Evolutionary conservation across 2,888 invertebrate species (phyloP), one percentile per base, ranked within the genome.

Genomic region (Dryadula phaetusa): DNA sequence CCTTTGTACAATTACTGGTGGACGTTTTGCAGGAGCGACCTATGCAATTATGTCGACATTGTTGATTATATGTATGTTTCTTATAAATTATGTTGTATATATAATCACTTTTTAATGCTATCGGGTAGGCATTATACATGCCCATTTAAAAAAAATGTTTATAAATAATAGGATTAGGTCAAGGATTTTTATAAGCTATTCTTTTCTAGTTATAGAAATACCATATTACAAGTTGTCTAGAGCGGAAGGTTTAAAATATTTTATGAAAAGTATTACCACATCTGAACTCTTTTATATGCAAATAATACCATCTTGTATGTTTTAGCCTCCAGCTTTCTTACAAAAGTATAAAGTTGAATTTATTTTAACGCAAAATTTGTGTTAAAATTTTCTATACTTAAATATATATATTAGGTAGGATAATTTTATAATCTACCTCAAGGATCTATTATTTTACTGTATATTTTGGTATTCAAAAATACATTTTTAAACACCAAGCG

Each of bases 1-100:
- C 90, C 90, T 1, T 76, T 84, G 1, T 91, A 84, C 70, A 90
- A 91, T 73, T 86, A 89, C 70, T 90, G 86, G 83, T 86, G 82
- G 81, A 70, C 74, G 10, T 69, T 88, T 0, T 90, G 90, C 46
- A 82, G 86, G 25, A 72, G 66, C 8, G 86, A 89, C 69, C 75
- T 86, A 0, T 90, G 90, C 69, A 90, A 90, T 67, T 77, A 80
- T 61, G 87, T 88, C 53, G 58, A 69, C 8, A 66, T 85, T 32
- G 67, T 79, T 2, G 82, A 40, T 14, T 22, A 22, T 56, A 10
- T 18, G n/a, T 56, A 37, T 22, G 3, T 54, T 18, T 20, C 10
- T 32, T 52, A 3, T 10, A 12, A 37, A 12, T 12, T 12, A 2
- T 37, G 3, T 37, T 37, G 37, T 3, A 8, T 7, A 34, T n/a